phyloP scores from a whole-genome alignment of 2,797 vertebrate species.

The Channallabes apus region DNA sequence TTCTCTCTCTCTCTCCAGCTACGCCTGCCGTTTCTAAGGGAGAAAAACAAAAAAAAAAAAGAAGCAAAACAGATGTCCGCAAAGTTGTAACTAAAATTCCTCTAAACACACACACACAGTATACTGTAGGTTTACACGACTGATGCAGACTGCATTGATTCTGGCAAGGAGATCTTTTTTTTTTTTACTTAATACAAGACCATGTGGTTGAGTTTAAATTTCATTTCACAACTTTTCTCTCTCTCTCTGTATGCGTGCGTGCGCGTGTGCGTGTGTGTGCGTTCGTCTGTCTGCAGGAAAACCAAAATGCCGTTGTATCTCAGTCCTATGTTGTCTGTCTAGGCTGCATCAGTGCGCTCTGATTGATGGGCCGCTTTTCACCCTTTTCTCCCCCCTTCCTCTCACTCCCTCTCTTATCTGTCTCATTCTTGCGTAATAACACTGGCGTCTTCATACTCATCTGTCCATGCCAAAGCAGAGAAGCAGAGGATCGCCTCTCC shows the following conservation, averaged over 20 bases:
- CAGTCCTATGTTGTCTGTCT: constrained; percentile 16
- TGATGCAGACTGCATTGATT: constrained; percentile 33
- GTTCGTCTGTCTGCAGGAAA: background rate
- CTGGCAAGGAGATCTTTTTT: background rate
- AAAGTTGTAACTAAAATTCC: constrained; percentile 12
- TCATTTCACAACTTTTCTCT: constrained; percentile 18
- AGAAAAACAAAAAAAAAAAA: background rate
- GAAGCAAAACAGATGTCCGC: constrained; percentile 19
- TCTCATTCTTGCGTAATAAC: background rate
- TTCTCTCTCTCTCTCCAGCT: constrained; percentile 13
- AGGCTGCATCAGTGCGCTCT: constrained; percentile 29
- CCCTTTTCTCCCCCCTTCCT: constrained; percentile 23
- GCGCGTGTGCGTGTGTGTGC: background rate
- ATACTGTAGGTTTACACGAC: constrained; percentile 14
- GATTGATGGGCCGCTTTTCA: constrained; percentile 43
- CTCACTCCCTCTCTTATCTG: constrained; percentile 23
- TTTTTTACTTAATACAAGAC: constrained; percentile 24
- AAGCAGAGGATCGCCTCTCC: background rate
- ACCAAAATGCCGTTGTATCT: background rate
- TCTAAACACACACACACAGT: constrained; percentile 20
- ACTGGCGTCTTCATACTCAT: constrained; percentile 13
- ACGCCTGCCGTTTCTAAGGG: background rate
- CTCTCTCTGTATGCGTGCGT: background rate
- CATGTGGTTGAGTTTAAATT: constrained; percentile 39
- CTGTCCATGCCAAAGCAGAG: constrained; percentile 16